These are phyloP conservation scores for Pelodiscus sinensis DNA, from an alignment of 2,113 vertebrate genomes.

Conservation along the genomic window DNA sequence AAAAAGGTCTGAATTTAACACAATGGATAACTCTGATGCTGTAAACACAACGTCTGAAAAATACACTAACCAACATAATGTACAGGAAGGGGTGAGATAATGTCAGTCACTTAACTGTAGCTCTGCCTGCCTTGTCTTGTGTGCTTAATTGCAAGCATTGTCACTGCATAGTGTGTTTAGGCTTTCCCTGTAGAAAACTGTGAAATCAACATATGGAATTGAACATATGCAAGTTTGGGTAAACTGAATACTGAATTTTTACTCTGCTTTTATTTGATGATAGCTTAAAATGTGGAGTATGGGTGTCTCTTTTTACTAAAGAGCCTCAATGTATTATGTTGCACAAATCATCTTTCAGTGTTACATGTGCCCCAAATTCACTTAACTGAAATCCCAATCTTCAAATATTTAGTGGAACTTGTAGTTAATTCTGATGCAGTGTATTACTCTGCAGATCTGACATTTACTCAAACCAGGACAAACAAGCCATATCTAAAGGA, in stretches of 20 bases:
- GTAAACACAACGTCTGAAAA: background rate
- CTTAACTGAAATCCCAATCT: accelerated
- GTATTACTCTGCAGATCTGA: too few species aligned
- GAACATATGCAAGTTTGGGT: background rate
- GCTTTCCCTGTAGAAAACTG: background rate
- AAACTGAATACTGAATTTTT: background rate
- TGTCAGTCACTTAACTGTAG: background rate
- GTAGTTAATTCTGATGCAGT: too few species aligned
- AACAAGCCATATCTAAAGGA: too few species aligned
- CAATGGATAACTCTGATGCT: background rate
- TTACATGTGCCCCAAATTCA: background rate
- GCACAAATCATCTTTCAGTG: accelerated
- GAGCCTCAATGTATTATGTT: background rate
- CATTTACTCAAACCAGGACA: too few species aligned
- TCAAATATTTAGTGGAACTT: background rate
- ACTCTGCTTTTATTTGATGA: background rate
- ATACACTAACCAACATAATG: background rate
- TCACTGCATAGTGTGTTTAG: background rate
- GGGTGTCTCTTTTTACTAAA: background rate
- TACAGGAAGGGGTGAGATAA: background rate
- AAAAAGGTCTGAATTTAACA: background rate
- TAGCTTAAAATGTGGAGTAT: background rate
- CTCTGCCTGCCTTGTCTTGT: background rate
- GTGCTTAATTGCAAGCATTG: background rate
- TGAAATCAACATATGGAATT: too few species aligned